Evolutionary conservation across 2,113 vertebrate species (phyloP).

Genomic region (Ammodytes marinus): DNA sequence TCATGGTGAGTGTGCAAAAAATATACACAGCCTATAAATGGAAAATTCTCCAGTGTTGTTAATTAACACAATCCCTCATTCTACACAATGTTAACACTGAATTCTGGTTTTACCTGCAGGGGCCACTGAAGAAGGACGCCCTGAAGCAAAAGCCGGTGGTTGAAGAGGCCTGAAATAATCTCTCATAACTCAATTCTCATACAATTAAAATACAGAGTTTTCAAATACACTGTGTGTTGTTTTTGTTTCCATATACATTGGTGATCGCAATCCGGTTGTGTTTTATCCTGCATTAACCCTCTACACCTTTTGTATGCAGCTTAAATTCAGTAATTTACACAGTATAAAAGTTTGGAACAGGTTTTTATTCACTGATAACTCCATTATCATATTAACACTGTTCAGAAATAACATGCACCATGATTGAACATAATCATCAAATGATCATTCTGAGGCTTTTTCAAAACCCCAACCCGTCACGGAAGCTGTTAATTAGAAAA

Average conservation of each 20-base stretch:
- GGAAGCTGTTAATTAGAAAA: conserved; percentile 14
- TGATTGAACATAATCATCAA: background rate
- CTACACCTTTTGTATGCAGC: background rate
- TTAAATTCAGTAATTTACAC: background rate
- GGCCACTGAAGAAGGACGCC: conserved; percentile 92
- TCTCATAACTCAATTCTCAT: background rate
- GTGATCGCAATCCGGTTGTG: background rate
- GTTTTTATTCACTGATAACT: conserved; percentile 53
- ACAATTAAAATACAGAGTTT: conserved; percentile 42
- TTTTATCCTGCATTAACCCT: background rate
- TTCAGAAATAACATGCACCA: conserved; percentile 48
- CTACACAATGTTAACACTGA: conserved; percentile 7
- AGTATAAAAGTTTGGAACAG: background rate
- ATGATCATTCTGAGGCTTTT: background rate
- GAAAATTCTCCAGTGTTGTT: background rate
- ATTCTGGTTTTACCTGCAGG: conserved; percentile 80
- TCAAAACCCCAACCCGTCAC: background rate
- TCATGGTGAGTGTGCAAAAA: conserved; percentile 87
- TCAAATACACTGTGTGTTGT: background rate
- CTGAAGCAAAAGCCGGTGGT: conserved; percentile 73
- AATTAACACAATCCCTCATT: background rate
- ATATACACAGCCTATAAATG: background rate
- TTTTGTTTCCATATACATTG: background rate
- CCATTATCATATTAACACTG: conserved; percentile 7
- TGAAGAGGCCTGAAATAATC: conserved; percentile 63